Evolutionary conservation across 35 echinoderm and acorn worm species (phyloP).

Genomic region (Strongylocentrotus purpuratus): DNA sequence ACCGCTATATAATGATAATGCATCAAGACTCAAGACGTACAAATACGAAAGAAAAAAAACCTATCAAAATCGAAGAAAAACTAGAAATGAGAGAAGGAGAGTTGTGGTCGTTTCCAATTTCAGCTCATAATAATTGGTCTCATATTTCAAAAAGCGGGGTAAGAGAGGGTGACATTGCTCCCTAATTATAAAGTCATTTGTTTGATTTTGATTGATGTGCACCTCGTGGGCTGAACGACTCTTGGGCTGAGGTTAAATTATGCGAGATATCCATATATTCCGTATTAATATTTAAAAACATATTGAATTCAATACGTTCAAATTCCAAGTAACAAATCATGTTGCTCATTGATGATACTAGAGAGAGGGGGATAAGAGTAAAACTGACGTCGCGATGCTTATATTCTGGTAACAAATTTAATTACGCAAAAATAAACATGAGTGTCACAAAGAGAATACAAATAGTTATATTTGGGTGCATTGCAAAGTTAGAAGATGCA

Average conservation of each 20-base stretch:
- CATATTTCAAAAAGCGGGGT: not conserved
- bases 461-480: too few species aligned
- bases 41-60: not conserved
- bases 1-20: too few species aligned
- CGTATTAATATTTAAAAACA: not conserved
- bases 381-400: too few species aligned
- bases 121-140: not conserved
- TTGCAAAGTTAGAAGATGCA: too few species aligned
- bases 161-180: not conserved
- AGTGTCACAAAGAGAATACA: too few species aligned
- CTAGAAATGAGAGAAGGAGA: not conserved
- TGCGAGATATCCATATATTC: not conserved
- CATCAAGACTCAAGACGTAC: too few species aligned
- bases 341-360: not conserved
- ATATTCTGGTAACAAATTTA: too few species aligned
- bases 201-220: not conserved
- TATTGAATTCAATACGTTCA: not conserved
- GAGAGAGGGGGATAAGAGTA: too few species aligned
- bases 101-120: not conserved
- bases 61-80: not conserved
- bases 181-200: conserved; percentile 33
- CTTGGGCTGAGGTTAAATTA: not conserved
- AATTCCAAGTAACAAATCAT: not conserved
- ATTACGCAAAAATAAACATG: too few species aligned
- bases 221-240: not conserved